A percentile compares a stretch with the other conserved stretches of the same genome.
Conservation (phyloP, 2,797 vertebrate species). For the Cryptoblepharus egeriae region DNA sequence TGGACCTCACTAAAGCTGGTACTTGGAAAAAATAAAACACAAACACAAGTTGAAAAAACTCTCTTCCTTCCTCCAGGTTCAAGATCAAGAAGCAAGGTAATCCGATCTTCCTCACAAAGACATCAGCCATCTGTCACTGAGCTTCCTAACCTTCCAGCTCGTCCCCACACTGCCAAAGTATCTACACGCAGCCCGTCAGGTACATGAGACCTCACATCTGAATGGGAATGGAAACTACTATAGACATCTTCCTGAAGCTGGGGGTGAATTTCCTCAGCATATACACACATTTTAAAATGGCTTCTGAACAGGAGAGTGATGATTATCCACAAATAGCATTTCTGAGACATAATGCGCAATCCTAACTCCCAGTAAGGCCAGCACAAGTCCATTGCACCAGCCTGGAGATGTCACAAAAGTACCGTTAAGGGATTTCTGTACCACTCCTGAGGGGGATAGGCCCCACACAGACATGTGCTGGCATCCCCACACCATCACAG, state of each 20-base stretch:
- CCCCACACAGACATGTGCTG: too few species aligned
- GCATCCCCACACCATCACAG: too few species aligned
- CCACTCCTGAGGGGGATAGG: too few species aligned
- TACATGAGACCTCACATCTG: conserved; percentile 22
- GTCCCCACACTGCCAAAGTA: conserved; percentile 68
- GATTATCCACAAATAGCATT: neutral
- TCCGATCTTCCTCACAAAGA: conserved; percentile 43
- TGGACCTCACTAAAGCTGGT: too few species aligned
- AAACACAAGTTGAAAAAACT: too few species aligned
- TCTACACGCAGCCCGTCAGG: conserved; percentile 65
- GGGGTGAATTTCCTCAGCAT: neutral
- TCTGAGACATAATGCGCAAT: too few species aligned
- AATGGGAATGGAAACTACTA: rapidly evolving
- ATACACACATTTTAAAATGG: neutral
- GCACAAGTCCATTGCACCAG: too few species aligned
- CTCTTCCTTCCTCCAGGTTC: neutral
- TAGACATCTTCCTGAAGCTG: too few species aligned
- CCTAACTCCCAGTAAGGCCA: too few species aligned
- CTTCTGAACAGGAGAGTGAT: neutral
- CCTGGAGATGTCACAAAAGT: too few species aligned
- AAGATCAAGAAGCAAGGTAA: conserved; percentile 43
- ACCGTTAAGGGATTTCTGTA: too few species aligned
- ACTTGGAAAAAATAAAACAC: too few species aligned
- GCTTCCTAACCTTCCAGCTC: neutral
- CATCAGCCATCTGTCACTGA: neutral